Conservation (phyloP, 1,140 invertebrate genomes). For the Oncopodura yosiiana region DNA sequence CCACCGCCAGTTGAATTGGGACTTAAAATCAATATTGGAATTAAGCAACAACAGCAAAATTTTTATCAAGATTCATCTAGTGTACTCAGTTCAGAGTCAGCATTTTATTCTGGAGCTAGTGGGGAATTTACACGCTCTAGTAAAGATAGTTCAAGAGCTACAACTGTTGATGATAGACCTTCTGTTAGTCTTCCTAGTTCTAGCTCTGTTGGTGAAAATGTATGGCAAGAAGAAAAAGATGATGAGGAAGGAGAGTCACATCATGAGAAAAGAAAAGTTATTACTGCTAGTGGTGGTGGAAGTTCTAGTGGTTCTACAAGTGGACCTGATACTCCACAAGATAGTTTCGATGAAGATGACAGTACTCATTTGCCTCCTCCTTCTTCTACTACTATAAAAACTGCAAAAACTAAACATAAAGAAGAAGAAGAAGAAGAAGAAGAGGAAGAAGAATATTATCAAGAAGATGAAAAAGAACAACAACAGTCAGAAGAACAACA, state of each 20-base stretch:
- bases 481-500: constrained; percentile 36
- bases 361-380: constrained; percentile 42
- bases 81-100: constrained; percentile 30
- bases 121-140: too few relatives aligned
- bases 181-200: constrained; percentile 28
- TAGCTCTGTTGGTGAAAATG: constrained; percentile 26
- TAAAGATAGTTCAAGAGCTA: constrained; percentile 30
- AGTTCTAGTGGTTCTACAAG: constrained; percentile 70
- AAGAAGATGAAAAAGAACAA: constrained; percentile 36
- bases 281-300: constrained; percentile 15
- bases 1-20: constrained; percentile 28
- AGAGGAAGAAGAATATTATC: constrained; percentile 26
- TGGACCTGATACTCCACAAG: constrained; percentile 62
- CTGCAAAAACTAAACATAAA: constrained; percentile 11
- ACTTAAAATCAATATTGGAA: constrained; percentile 18
- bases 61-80: constrained; percentile 22
- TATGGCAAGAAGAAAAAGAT: constrained; percentile 31
- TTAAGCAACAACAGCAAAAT: constrained; percentile 20
- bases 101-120: constrained; percentile 23
- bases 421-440: constrained; percentile 31
- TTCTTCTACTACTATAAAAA: too few relatives aligned
- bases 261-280: constrained; percentile 38
- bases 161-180: constrained; percentile 37
- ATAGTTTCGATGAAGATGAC: constrained; percentile 60
- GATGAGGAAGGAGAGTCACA: constrained; percentile 30